A percentile compares a stretch with the other conserved stretches of the same genome.
phyloP scores from a whole-genome alignment of 2,113 vertebrate species.

The Etia nguti region DNA sequence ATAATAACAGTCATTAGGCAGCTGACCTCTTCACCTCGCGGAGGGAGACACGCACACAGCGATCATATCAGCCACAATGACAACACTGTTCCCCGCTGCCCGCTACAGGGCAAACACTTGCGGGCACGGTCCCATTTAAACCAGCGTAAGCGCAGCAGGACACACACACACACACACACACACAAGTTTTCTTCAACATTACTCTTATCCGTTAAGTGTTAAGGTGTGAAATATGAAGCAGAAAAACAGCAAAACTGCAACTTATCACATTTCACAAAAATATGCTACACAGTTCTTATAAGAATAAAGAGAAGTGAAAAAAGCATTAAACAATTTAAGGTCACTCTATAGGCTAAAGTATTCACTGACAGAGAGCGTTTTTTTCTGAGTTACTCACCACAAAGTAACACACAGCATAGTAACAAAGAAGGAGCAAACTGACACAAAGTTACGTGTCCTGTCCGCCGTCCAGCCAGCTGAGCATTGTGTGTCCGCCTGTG shows the following conservation, averaged over 20 bases:
- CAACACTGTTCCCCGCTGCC: conserved; percentile 8
- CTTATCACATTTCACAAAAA: neutral
- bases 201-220: neutral
- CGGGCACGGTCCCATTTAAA: neutral
- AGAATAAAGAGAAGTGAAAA: neutral
- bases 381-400: conserved; percentile 46
- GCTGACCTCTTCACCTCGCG: conserved; percentile 57
- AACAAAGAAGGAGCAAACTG: neutral
- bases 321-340: neutral
- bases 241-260: neutral
- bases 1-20: conserved; percentile 50
- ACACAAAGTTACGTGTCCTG: conserved; percentile 9
- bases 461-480: conserved; percentile 29
- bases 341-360: neutral
- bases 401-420: conserved; percentile 16
- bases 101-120: neutral
- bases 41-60: conserved; percentile 8
- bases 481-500: conserved; percentile 27
- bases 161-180: neutral
- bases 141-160: neutral
- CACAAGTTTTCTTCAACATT: neutral
- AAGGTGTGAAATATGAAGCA: neutral
- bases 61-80: conserved; percentile 36
- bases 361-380: neutral
- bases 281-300: neutral